Base-by-base conservation (phyloP, 1,140 invertebrate species). In the Anastrepha ludens region DNA sequence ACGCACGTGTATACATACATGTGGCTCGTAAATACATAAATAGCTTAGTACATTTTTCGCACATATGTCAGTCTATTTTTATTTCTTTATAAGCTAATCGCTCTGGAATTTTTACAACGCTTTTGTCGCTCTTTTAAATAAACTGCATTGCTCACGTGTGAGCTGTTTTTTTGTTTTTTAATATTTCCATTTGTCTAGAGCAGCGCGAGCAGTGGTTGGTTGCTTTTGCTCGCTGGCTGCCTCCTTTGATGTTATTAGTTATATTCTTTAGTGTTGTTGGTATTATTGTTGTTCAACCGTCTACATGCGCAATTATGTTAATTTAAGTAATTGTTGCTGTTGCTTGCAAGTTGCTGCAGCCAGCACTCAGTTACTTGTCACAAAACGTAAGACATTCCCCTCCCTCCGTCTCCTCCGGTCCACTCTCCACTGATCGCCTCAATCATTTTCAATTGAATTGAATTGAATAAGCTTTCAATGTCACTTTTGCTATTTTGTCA, bases 371-470 rank as follows among this genome's bases (percentile, higher is more conserved):
- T n/a, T 81, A 13, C 74, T 29, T 81, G 44, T 20, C 74, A 55
- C 74, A 50, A 50, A 74, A 41, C 1, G 39, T 44, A 47, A 47
- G 8, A 44, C 11, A 44, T 44, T 44, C 39, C 29, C 39, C 29
- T 11, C 6, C 44, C 15, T 47, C 44, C 17, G 7, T 44, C n/a
- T 11, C n/a, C 20, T 81, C 44, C 7, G 4, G 9, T 5, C 6
- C 8, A 6, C 50, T 5, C 47, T 17, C 47, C 74, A 55, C 15
- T 41, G 17, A 81, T 55, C 47, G 47, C 41, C 74, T 47, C 20
- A 81, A 81, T 81, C 74, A 81, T 81, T 81, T 81, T 81, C 74
- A 81, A 81, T 81, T 81, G 74, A 81, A 81, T 81, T 55, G 74
- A 81, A 81, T 81, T 81, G 74, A 81, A 81, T 81, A 81, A 81